These are phyloP conservation scores for Aphis gossypii DNA, from an alignment of 1,140 invertebrate species.

Conservation along the genomic window DNA sequence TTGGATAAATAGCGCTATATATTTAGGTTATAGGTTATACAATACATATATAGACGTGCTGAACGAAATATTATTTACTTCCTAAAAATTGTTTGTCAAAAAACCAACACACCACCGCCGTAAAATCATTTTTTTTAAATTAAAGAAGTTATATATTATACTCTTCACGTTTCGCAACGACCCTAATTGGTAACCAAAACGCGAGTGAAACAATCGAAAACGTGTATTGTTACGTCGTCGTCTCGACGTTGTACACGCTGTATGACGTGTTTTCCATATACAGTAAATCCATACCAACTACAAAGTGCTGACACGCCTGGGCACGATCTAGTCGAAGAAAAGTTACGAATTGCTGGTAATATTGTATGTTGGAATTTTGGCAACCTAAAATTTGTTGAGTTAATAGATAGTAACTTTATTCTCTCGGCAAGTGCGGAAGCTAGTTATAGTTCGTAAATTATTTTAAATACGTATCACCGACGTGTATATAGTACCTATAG, in stretches of 20 bases:
- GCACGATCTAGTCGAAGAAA: neutral
- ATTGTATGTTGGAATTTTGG: neutral
- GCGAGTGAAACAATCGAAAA: neutral
- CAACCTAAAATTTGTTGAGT: neutral
- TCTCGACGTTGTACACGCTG: neutral
- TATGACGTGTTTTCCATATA: neutral
- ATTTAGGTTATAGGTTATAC: neutral
- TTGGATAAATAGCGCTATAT: neutral
- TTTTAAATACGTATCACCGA: neutral
- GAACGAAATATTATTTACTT: neutral
- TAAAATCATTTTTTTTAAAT: neutral
- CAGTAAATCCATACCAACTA: neutral
- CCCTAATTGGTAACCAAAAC: neutral
- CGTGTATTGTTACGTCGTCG: neutral
- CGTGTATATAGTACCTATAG: neutral
- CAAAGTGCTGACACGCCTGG: neutral
- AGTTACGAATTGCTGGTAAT: neutral
- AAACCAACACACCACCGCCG: neutral
- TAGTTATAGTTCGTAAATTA: neutral
- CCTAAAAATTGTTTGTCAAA: neutral
- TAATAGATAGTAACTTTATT: neutral
- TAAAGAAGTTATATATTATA: neutral
- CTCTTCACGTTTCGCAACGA: neutral
- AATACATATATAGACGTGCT: neutral
- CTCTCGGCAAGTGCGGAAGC: neutral